Evolutionary conservation across 2,113 vertebrate genomes (phyloP).

Genomic region (Rhabdornis inornatus): DNA sequence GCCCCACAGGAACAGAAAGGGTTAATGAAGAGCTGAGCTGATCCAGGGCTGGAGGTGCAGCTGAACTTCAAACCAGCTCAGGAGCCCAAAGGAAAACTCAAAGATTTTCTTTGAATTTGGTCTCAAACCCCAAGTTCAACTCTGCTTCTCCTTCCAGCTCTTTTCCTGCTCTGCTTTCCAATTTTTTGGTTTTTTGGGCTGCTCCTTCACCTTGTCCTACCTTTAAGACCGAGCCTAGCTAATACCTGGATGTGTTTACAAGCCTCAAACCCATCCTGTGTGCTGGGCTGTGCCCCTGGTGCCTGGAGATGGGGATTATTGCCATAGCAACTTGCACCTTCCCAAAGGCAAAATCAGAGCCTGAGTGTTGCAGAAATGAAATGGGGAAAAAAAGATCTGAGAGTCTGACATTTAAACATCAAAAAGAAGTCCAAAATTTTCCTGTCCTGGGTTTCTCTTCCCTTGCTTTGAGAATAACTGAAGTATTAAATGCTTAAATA

Average conservation of each 20-base stretch:
- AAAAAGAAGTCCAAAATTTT: neutral
- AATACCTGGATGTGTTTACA: neutral
- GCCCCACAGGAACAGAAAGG: neutral
- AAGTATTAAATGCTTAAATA: neutral
- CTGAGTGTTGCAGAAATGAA: neutral
- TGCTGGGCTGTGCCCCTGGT: neutral
- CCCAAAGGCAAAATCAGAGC: neutral
- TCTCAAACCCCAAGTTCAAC: neutral
- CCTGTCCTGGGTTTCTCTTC: neutral
- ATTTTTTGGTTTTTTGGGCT: neutral
- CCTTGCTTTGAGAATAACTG: neutral
- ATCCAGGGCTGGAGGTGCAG: neutral
- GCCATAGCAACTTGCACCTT: conserved; percentile 45
- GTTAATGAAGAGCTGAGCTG: neutral
- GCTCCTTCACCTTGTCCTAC: neutral
- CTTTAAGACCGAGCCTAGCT: neutral
- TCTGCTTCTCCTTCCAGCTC: neutral
- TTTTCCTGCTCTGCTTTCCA: neutral
- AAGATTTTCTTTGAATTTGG: neutral
- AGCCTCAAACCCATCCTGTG: accelerated
- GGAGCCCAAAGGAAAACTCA: too few relatives aligned
- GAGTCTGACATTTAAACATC: neutral
- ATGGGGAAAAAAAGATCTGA: neutral
- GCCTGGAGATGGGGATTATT: conserved; percentile 29
- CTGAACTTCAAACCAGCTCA: neutral